Percentiles rank a stretch among this genome's conserved stretches.
These are phyloP conservation scores for Chrysolina oricalcia DNA, from an alignment of 2,888 invertebrate genomes.

Conservation along the genomic window DNA sequence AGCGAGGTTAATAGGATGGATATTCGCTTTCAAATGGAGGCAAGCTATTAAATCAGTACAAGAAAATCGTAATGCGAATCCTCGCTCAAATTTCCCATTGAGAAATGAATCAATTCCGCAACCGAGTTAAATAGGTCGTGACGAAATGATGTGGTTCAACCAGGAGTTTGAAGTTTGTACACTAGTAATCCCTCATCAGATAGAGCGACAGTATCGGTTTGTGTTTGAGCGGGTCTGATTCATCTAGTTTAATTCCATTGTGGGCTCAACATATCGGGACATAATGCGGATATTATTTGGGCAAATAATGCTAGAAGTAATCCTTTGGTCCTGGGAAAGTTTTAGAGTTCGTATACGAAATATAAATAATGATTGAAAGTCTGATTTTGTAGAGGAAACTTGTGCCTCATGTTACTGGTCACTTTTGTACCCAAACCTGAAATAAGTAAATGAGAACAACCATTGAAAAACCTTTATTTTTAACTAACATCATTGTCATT, in stretches of 20 bases:
- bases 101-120: slow-evolving; percentile 17
- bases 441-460: too few relatives aligned
- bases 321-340: not conserved
- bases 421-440: not conserved
- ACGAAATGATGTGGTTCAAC: slow-evolving; percentile 10
- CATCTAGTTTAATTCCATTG: not conserved
- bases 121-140: slow-evolving; percentile 9
- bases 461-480: not conserved
- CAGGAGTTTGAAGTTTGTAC: slow-evolving; percentile 7
- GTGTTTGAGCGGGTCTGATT: not conserved
- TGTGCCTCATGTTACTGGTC: slow-evolving; percentile 8
- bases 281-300: too few relatives aligned
- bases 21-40: not conserved
- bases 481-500: too few relatives aligned
- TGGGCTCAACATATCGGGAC: not conserved
- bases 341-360: too few relatives aligned
- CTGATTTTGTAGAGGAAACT: too few relatives aligned
- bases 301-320: too few relatives aligned
- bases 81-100: not conserved
- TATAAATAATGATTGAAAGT: too few relatives aligned
- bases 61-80: not conserved
- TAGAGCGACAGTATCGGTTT: not conserved
- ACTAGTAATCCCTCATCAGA: not conserved
- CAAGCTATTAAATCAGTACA: slow-evolving; percentile 8
- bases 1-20: slow-evolving; percentile 7